Evolutionary conservation across 2,888 invertebrate genomes (phyloP).

Genomic region (Dryomyza anilis): DNA sequence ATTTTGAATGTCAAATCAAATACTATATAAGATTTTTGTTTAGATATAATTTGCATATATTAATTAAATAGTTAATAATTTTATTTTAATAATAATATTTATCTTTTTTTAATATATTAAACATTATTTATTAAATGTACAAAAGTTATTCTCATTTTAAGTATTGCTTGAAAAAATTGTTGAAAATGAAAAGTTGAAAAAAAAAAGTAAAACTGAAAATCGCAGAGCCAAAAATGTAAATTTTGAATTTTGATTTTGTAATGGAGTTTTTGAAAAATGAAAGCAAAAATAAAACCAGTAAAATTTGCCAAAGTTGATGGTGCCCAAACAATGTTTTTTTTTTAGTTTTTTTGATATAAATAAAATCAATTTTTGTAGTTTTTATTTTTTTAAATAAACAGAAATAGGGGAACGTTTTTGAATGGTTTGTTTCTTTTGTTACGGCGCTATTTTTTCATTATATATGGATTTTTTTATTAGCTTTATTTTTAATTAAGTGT

Average conservation of each 20-base stretch:
- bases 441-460: constrained; percentile 23
- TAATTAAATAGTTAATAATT: too few relatives aligned
- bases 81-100: background rate
- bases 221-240: constrained; percentile 52
- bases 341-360: background rate
- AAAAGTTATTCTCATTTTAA: too few relatives aligned
- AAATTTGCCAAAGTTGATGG: too few relatives aligned
- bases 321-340: constrained; percentile 1
- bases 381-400: constrained; percentile 22
- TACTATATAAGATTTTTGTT: background rate
- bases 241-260: constrained; percentile 40
- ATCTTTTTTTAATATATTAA: background rate
- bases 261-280: background rate
- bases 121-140: background rate
- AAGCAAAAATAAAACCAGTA: too few relatives aligned
- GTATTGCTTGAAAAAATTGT: too few relatives aligned
- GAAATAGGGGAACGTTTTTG: constrained; percentile 59
- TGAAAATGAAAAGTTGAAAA: background rate
- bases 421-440: constrained; percentile 49
- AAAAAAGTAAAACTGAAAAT: constrained; percentile 43
- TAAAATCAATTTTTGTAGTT: constrained; percentile 16
- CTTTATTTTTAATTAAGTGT: constrained; percentile 32
- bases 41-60: too few relatives aligned
- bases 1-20: too few relatives aligned
- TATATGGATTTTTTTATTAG: constrained; percentile 32